Evolutionary conservation across 53 echinoderm and acorn worm genomes (phyloP).

Genomic region (Echinarachnius parma): DNA sequence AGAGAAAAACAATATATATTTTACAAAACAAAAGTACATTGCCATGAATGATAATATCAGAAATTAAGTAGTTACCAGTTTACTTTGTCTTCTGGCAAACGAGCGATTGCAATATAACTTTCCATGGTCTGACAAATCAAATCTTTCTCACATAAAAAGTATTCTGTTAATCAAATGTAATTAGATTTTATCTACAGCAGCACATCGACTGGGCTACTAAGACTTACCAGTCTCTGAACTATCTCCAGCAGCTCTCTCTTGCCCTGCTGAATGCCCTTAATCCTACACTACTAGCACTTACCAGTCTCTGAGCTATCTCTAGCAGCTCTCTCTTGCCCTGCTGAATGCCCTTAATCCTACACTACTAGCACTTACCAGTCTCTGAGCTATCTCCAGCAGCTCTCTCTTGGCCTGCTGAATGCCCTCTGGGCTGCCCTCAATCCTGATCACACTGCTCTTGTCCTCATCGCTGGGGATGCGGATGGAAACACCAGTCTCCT

Average conservation of each 20-base stretch:
- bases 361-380: constrained; percentile 92
- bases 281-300: too few species aligned
- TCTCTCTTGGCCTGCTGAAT: constrained; percentile 88
- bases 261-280: constrained; percentile 82
- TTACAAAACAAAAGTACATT: too few species aligned
- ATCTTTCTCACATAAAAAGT: too few species aligned
- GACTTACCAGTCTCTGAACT: constrained; percentile 82
- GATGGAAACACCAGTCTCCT: constrained; percentile 91
- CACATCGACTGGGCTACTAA: too few species aligned
- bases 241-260: constrained; percentile 87
- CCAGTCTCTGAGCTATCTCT: constrained; percentile 85
- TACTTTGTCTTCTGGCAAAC: too few species aligned
- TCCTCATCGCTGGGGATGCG: constrained; percentile 86
- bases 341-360: constrained; percentile 75
- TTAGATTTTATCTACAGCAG: too few species aligned
- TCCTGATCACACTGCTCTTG: constrained; percentile 77
- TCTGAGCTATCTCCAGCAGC: constrained; percentile 75
- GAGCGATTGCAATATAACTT: too few species aligned
- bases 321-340: constrained; percentile 89
- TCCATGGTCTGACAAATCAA: too few species aligned
- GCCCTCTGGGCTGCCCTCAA: constrained; percentile 89
- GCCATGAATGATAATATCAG: too few species aligned
- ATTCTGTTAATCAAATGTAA: too few species aligned
- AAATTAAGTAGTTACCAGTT: too few species aligned
- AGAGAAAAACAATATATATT: too few species aligned